phyloP scores from a whole-genome alignment of 1,140 invertebrate species.

The Ridgeia piscesae region DNA sequence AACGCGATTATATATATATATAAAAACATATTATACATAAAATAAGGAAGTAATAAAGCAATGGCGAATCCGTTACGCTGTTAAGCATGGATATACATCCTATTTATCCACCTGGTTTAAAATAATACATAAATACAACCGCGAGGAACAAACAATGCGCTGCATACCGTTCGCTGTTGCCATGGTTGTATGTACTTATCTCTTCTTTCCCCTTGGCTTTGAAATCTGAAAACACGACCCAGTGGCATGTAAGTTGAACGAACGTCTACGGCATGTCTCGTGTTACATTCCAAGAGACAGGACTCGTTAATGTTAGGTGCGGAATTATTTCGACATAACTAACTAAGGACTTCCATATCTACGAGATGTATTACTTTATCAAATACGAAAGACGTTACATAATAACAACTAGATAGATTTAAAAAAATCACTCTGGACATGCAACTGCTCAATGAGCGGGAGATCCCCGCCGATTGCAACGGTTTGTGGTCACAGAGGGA shows the following conservation, averaged over 20 bases:
- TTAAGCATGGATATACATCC: no score
- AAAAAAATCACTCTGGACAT: background rate
- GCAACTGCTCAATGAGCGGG: background rate
- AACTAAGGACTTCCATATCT: background rate
- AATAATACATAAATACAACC: no score
- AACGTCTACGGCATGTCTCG: background rate
- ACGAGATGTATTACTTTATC: background rate
- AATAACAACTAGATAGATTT: background rate
- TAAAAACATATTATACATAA: no score
- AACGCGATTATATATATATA: no score
- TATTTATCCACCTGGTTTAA: no score
- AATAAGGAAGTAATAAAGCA: no score
- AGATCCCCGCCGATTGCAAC: background rate
- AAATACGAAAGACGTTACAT: background rate
- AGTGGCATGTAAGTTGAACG: background rate
- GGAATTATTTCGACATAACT: background rate
- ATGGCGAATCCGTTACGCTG: no score
- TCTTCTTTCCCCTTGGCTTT: background rate
- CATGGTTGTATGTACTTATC: background rate
- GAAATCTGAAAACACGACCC: background rate
- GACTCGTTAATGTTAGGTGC: background rate
- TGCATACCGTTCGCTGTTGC: background rate
- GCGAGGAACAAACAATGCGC: no score
- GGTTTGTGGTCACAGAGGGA: background rate
- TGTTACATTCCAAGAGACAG: background rate